These are phyloP conservation scores for Tiliacea aurago DNA, from an alignment of 2,888 invertebrate species.

Conservation along the genomic window DNA sequence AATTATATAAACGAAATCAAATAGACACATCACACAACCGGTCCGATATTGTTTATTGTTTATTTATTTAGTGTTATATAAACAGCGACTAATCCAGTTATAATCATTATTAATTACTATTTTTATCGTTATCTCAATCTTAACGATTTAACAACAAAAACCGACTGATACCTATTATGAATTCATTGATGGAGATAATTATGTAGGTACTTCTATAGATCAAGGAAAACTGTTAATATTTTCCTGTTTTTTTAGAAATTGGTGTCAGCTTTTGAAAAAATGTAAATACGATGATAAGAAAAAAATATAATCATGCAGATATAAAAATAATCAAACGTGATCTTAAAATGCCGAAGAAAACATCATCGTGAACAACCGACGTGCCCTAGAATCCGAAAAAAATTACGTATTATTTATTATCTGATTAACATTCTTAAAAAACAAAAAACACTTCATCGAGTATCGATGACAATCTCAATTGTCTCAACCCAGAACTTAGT, in stretches of 20 bases:
- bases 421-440: too few relatives aligned
- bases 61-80: too few relatives aligned
- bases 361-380: background rate
- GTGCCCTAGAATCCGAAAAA: background rate
- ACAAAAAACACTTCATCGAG: too few relatives aligned
- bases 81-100: background rate
- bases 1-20: too few relatives aligned
- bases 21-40: too few relatives aligned
- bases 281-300: background rate
- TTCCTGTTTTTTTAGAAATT: conserved; percentile 19
- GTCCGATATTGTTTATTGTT: too few relatives aligned
- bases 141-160: background rate
- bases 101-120: background rate
- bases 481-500: background rate
- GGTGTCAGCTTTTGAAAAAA: background rate
- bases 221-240: background rate
- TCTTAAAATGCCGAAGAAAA: background rate
- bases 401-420: too few relatives aligned
- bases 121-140: conserved; percentile 9
- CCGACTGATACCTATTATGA: background rate
- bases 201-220: background rate
- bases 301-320: background rate
- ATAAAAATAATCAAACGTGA: background rate
- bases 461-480: background rate
- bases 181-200: background rate